Conservation (phyloP, 30 jellyfish, hydroid and myxozoan species). For the Pelagia noctiluca region DNA sequence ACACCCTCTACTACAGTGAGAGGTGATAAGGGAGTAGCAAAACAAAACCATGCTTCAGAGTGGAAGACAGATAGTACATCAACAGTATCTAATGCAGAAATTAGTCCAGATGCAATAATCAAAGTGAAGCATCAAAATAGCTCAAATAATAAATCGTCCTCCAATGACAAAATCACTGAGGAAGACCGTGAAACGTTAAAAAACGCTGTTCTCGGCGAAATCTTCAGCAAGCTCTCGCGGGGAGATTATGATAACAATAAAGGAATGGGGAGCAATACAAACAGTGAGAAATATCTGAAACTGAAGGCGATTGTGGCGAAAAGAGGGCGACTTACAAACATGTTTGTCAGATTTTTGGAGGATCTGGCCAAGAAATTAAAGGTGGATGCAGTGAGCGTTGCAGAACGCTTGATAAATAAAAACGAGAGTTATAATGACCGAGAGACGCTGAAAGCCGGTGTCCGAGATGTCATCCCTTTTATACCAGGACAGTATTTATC, state of each 20-base stretch:
- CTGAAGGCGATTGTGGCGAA: conserved; percentile 11
- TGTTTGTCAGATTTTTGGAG: conserved; percentile 50
- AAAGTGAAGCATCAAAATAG: too few species aligned
- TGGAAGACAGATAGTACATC: too few species aligned
- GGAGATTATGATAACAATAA: not conserved
- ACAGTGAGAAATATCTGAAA: not conserved
- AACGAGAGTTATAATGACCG: conserved; percentile 17
- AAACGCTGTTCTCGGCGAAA: conserved; percentile 30
- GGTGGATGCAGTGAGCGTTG: conserved; percentile 62
- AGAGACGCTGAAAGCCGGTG: conserved; percentile 16
- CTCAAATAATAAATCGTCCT: too few species aligned
- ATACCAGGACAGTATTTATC: conserved; percentile 20
- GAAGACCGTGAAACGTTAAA: conserved; percentile 12
- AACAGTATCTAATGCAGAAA: too few species aligned
- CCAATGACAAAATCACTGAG: conserved; percentile 1
- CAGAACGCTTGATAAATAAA: conserved; percentile 43
- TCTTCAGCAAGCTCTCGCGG: conserved; percentile 25
- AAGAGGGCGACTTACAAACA: conserved; percentile 34
- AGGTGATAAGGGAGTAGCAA: too few species aligned
- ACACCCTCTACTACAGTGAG: too few species aligned
- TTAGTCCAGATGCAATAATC: too few species aligned
- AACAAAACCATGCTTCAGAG: too few species aligned
- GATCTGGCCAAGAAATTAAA: conserved; percentile 51
- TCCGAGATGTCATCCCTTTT: conserved; percentile 35
- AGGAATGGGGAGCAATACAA: not conserved